Evolutionary conservation across 2,888 invertebrate species (phyloP).

Genomic region (Nudaria mundana): DNA sequence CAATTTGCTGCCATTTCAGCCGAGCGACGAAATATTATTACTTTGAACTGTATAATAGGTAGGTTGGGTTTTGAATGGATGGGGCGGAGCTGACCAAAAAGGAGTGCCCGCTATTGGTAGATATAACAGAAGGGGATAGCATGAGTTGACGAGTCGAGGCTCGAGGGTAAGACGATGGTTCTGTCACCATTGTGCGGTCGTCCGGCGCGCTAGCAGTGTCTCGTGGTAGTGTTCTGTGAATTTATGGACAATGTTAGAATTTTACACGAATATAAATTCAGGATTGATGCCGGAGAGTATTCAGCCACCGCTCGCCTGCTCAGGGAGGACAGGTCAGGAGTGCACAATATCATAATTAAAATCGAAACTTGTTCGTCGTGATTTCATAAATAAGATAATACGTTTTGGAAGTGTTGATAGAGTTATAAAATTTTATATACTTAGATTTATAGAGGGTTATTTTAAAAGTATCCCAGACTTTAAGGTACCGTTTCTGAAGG

Average conservation of each 20-base stretch:
- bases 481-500: no score
- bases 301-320: conserved; percentile 82
- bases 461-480: no score
- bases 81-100: conserved; percentile 52
- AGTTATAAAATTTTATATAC: no score
- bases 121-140: conserved; percentile 40
- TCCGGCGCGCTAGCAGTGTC: conserved; percentile 43
- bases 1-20: conserved; percentile 60
- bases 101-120: conserved; percentile 50
- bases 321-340: conserved; percentile 83
- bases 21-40: conserved; percentile 62
- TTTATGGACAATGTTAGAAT: conserved; percentile 83
- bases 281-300: conserved; percentile 82
- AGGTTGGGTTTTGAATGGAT: conserved; percentile 54
- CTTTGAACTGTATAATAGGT: conserved; percentile 66
- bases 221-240: conserved; percentile 37
- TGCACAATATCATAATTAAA: conserved; percentile 8
- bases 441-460: no score
- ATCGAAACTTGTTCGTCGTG: neutral
- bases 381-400: no score
- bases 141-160: conserved; percentile 20
- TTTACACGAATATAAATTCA: conserved; percentile 83
- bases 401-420: no score
- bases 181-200: conserved; percentile 50
- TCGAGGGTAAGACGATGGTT: conserved; percentile 31